Conservation (phyloP, 2,888 invertebrate species). For the Eupithecia exiguata region DNA sequence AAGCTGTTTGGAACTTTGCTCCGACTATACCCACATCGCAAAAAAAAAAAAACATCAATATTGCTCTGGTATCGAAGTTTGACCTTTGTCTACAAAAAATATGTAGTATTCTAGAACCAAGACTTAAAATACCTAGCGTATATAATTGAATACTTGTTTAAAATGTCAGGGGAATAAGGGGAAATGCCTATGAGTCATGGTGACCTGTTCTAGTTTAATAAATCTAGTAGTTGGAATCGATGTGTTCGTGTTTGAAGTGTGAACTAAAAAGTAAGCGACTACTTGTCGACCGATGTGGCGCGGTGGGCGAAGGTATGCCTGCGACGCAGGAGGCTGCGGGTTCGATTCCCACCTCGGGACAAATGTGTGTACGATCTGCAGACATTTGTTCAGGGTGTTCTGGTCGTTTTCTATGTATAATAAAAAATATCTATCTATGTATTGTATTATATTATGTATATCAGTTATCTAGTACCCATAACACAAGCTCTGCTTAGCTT, state of each 20-base stretch:
- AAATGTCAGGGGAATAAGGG: conserved; percentile 9
- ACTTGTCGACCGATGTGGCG: too few relatives aligned
- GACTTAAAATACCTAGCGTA: not conserved
- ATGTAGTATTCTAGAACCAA: not conserved
- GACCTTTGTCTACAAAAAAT: not conserved
- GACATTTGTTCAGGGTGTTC: too few relatives aligned
- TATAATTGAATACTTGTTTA: not conserved
- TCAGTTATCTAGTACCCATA: too few relatives aligned
- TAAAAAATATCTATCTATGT: too few relatives aligned
- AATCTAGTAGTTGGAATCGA: conserved; percentile 20
- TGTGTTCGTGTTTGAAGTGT: conserved; percentile 9
- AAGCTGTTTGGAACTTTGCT: not conserved
- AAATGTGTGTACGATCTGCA: too few relatives aligned
- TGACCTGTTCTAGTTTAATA: conserved; percentile 20
- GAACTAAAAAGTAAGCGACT: conserved; percentile 4
- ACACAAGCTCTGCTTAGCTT: too few relatives aligned
- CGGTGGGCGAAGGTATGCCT: too few relatives aligned
- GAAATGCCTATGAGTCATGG: conserved; percentile 10
- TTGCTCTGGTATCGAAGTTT: not conserved
- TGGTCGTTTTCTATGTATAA: too few relatives aligned
- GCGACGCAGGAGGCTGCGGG: too few relatives aligned
- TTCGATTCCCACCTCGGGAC: too few relatives aligned
- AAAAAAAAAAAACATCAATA: not conserved
- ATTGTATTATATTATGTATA: too few relatives aligned
- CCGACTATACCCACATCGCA: not conserved